phyloP scores from a whole-genome alignment of 2,888 invertebrate species.

The Microchrysa polita region DNA sequence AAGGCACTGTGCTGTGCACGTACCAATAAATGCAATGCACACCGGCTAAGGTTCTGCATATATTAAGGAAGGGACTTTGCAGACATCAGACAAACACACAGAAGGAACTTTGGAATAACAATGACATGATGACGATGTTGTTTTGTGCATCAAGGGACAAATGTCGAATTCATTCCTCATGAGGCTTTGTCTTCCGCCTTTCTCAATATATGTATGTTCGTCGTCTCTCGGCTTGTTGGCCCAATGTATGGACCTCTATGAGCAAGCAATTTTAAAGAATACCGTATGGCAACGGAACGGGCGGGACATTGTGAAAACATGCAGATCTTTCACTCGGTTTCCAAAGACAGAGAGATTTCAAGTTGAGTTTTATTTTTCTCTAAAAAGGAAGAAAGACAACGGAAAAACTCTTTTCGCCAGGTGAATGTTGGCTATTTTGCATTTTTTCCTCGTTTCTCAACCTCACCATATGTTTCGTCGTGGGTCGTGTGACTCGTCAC shows the following conservation, averaged over 20 bases:
- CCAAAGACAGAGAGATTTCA: constrained; percentile 33
- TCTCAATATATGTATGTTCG: not conserved
- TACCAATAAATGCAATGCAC: constrained; percentile 19
- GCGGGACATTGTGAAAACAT: constrained; percentile 29
- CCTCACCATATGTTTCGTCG: too few species aligned
- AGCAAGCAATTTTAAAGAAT: constrained; percentile 34
- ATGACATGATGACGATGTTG: constrained; percentile 37
- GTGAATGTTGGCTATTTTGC: constrained; percentile 28
- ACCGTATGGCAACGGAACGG: not conserved
- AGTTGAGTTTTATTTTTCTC: not conserved
- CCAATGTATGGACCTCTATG: constrained; percentile 1
- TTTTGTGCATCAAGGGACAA: constrained; percentile 22
- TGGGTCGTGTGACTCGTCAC: too few species aligned
- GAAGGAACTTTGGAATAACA: constrained; percentile 40
- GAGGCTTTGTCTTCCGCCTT: constrained; percentile 31
- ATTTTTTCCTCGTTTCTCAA: constrained; percentile 14
- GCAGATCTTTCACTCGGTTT: constrained; percentile 1
- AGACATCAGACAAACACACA: constrained; percentile 37
- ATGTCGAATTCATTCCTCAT: constrained; percentile 39
- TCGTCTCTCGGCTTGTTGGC: not conserved
- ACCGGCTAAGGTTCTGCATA: not conserved
- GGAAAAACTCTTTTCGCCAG: constrained; percentile 10
- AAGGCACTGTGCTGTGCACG: not conserved
- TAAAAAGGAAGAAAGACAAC: too few species aligned
- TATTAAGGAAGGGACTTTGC: constrained; percentile 5